Percentiles rank a stretch among this genome's conserved stretches.
These are phyloP conservation scores for Rhorus exstirpatorius DNA, from an alignment of 2,888 invertebrate species.

Conservation along the genomic window DNA sequence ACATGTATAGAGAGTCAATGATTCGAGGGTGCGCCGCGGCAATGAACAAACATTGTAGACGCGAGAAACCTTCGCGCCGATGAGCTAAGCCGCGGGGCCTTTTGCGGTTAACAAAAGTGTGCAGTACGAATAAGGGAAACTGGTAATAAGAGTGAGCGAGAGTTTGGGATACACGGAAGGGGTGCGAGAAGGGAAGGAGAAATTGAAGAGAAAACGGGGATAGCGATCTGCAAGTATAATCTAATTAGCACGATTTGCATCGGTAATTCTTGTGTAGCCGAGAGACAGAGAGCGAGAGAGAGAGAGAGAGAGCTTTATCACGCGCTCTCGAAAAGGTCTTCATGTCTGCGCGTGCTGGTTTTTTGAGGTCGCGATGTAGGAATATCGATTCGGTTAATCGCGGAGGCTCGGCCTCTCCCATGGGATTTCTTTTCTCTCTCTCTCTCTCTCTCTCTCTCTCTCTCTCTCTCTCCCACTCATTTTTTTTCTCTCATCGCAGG, in stretches of 20 bases:
- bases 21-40: slow-evolving; percentile 34
- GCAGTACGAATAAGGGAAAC: slow-evolving; percentile 47
- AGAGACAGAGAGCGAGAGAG: slow-evolving; percentile 36
- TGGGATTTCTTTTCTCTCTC: slow-evolving; percentile 18
- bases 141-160: slow-evolving; percentile 31
- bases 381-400: slow-evolving; percentile 75
- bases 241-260: slow-evolving; percentile 75
- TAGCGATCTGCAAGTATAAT: slow-evolving; percentile 75
- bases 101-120: slow-evolving; percentile 51
- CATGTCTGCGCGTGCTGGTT: slow-evolving; percentile 34
- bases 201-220: slow-evolving; percentile 23
- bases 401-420: slow-evolving; percentile 59
- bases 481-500: neutral
- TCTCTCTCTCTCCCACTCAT: slow-evolving; percentile 26
- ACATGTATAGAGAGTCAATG: neutral
- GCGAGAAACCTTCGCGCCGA: slow-evolving; percentile 32
- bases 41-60: slow-evolving; percentile 56
- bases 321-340: slow-evolving; percentile 33
- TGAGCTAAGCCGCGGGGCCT: slow-evolving; percentile 25
- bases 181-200: slow-evolving; percentile 13
- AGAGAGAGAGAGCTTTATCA: no score
- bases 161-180: slow-evolving; percentile 4
- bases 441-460: slow-evolving; percentile 17
- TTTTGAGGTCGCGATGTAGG: slow-evolving; percentile 54
- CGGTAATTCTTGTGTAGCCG: slow-evolving; percentile 69